Evolutionary conservation across 53 echinoderm and acorn worm species (phyloP).

Genomic region (Temnopleurus reevesii): DNA sequence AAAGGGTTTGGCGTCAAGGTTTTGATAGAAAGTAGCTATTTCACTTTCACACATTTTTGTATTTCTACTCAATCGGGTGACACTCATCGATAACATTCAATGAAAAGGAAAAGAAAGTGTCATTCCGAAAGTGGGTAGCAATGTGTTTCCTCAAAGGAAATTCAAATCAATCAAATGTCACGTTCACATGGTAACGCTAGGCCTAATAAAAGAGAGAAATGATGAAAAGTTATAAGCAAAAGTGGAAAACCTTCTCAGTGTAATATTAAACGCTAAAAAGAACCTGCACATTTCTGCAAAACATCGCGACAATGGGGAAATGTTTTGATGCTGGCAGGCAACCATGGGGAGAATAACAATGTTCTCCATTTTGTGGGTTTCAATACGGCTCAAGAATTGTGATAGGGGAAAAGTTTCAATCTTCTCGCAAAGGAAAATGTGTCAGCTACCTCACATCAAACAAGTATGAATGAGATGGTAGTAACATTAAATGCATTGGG

Average conservation of each 20-base stretch:
- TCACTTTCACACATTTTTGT: not conserved
- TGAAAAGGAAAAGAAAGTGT: conserved; percentile 5
- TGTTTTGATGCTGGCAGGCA: conserved; percentile 45
- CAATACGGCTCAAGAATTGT: not conserved
- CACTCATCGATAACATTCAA: conserved; percentile 27
- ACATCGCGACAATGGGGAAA: conserved; percentile 1
- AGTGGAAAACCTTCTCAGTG: not conserved
- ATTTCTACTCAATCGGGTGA: not conserved
- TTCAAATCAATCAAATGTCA: conserved; percentile 7
- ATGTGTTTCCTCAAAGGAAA: conserved; percentile 40
- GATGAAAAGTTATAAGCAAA: not conserved
- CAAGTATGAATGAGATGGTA: conserved; percentile 22
- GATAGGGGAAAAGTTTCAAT: conserved; percentile 16
- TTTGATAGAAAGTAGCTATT: not conserved
- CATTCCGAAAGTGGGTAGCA: not conserved
- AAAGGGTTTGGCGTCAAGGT: not conserved
- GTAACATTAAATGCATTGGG: conserved; percentile 11
- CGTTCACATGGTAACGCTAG: not conserved
- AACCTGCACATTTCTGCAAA: conserved; percentile 38
- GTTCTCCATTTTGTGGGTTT: conserved; percentile 22
- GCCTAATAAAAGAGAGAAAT: conserved; percentile 23
- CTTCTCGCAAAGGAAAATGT: conserved; percentile 4
- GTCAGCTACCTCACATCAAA: conserved; percentile 12
- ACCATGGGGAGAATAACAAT: conserved; percentile 24
- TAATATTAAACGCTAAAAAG: conserved; percentile 35